Conservation (phyloP, 2,888 invertebrate species). For the Megamerina dolium region DNA sequence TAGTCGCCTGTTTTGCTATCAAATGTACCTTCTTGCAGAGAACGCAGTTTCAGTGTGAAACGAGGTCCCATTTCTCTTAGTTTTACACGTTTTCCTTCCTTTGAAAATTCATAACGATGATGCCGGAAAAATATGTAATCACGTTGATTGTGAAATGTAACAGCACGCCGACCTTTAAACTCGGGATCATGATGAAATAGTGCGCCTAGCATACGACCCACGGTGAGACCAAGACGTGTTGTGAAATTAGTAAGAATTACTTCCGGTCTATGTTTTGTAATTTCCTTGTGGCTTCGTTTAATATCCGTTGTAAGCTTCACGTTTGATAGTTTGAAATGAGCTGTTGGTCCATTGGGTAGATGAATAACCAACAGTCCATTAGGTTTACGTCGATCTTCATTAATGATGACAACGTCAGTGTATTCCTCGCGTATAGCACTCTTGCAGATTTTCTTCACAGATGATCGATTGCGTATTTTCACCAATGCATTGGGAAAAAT, state of each 20-base stretch:
- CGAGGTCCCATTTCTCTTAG: conserved; percentile 94
- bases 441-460: conserved; percentile 87
- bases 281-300: conserved; percentile 70
- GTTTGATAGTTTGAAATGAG: conserved; percentile 90
- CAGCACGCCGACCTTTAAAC: conserved; percentile 85
- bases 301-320: conserved; percentile 85
- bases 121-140: conserved; percentile 99
- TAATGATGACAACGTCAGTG: conserved; percentile 87
- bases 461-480: conserved; percentile 79
- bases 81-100: conserved; percentile 65
- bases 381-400: conserved; percentile 88
- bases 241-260: conserved; percentile 93
- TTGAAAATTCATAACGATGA: conserved; percentile 90
- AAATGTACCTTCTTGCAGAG: conserved; percentile 94
- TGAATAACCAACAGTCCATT: conserved; percentile 90
- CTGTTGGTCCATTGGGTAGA: conserved; percentile 94
- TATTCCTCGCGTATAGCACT: conserved; percentile 73
- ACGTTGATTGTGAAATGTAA: conserved; percentile 98
- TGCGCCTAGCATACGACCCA: conserved; percentile 89
- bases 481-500: conserved; percentile 90
- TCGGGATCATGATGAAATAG: conserved; percentile 94
- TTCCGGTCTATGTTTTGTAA: conserved; percentile 87
- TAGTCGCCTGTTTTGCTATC: conserved; percentile 95
- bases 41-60: conserved; percentile 88
- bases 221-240: conserved; percentile 83